These are phyloP conservation scores for Periophthalmus modestus DNA, from an alignment of 2,113 vertebrate genomes.

Conservation along the genomic window DNA sequence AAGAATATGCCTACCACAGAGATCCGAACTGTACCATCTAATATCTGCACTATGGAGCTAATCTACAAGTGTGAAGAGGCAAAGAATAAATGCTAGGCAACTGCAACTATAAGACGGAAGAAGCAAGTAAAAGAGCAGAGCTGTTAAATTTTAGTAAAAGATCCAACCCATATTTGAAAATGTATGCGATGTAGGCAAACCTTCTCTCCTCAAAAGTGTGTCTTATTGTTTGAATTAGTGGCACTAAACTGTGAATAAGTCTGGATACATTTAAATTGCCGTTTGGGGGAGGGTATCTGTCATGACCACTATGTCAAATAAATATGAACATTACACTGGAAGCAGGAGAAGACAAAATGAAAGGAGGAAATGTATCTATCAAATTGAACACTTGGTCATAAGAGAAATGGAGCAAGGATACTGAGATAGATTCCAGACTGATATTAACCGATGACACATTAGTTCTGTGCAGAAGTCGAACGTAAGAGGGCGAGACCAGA, in stretches of 20 bases:
- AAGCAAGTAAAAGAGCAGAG: not conserved
- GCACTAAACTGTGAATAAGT: not conserved
- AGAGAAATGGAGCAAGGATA: not conserved
- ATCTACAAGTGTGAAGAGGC: slow-evolving; percentile 1
- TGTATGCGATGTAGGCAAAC: not conserved
- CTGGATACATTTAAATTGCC: not conserved
- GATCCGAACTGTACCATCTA: not conserved
- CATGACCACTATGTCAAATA: not conserved
- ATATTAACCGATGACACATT: slow-evolving; percentile 23
- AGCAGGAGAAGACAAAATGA: not conserved
- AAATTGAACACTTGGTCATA: not conserved
- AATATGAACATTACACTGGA: no score
- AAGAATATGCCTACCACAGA: not conserved
- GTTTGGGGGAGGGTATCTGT: not conserved
- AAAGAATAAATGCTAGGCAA: slow-evolving; percentile 1
- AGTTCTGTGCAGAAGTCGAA: slow-evolving; percentile 29
- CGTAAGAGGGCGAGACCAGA: slow-evolving; percentile 46
- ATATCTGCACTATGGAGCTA: not conserved
- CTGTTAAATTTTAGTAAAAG: not conserved
- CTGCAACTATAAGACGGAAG: not conserved
- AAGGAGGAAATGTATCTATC: not conserved
- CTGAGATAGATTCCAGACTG: slow-evolving; percentile 3
- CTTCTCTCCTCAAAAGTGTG: not conserved
- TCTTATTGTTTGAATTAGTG: not conserved
- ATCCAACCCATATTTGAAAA: not conserved